Percentiles rank a stretch among this genome's conserved stretches.
Conservation (phyloP, 2,888 invertebrate genomes). For the Zygaena filipendulae region DNA sequence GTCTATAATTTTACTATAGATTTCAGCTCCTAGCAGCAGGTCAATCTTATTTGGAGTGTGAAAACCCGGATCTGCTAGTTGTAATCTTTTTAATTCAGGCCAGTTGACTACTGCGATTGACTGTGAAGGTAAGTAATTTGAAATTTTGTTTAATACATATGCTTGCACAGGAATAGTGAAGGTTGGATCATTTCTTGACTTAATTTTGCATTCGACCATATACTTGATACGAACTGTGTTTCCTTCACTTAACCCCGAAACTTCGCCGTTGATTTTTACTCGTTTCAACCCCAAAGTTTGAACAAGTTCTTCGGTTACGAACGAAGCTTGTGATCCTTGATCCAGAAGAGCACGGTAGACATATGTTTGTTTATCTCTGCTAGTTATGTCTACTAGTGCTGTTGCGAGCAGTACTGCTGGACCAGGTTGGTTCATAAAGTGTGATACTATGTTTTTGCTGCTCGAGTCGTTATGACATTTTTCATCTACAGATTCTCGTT, state of each 20-base stretch:
- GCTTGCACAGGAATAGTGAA: no score
- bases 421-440: conserved; percentile 11
- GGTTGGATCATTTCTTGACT: no score
- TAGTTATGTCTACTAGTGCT: background rate
- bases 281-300: conserved; percentile 13
- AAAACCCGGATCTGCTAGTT: no score
- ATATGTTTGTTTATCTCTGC: conserved; percentile 12
- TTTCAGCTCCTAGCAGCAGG: no score
- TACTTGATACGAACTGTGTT: background rate
- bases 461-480: conserved; percentile 9
- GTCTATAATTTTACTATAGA: no score
- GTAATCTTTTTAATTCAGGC: no score
- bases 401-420: conserved; percentile 7
- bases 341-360: conserved; percentile 18
- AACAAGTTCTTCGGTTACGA: conserved; percentile 16
- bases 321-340: conserved; percentile 21
- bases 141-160: no score
- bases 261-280: conserved; percentile 13
- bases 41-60: no score
- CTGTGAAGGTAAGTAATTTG: no score
- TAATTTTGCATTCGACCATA: no score
- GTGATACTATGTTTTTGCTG: conserved; percentile 4
- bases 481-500: conserved; percentile 1
- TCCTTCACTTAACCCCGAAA: conserved; percentile 18
- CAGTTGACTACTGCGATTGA: no score